These are phyloP conservation scores for Metallyticus violacea DNA, from an alignment of 2,888 invertebrate species.

Conservation along the genomic window DNA sequence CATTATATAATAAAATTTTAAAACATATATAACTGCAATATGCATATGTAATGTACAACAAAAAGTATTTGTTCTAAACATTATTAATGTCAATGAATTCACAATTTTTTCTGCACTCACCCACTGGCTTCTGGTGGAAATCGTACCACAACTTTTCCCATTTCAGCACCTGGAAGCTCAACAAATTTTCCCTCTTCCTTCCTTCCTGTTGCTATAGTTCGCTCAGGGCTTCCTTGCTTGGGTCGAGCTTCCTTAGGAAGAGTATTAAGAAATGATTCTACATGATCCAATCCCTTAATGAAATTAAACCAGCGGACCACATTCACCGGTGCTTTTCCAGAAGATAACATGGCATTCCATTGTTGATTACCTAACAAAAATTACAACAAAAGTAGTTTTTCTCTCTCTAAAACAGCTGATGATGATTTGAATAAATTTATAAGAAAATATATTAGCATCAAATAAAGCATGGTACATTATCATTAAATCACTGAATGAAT, in stretches of 20 bases:
- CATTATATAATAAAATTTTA: no score
- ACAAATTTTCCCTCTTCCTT: slow-evolving; percentile 96
- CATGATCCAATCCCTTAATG: slow-evolving; percentile 45
- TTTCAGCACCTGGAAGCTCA: slow-evolving; percentile 93
- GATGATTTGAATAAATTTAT: no score
- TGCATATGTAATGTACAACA: no score
- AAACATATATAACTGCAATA: no score
- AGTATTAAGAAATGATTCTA: slow-evolving; percentile 55
- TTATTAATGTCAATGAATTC: no score
- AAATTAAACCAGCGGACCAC: slow-evolving; percentile 66
- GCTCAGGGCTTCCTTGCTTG: background rate
- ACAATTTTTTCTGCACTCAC: no score
- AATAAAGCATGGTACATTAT: no score
- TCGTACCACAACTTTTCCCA: slow-evolving; percentile 95
- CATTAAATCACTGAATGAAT: no score
- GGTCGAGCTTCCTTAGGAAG: slow-evolving; percentile 54
- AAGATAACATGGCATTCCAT: slow-evolving; percentile 13
- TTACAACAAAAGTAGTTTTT: background rate
- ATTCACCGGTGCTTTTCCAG: slow-evolving; percentile 51
- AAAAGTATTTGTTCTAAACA: no score
- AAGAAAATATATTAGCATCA: no score
- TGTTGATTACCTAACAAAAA: slow-evolving; percentile 39
- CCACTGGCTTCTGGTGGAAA: slow-evolving; percentile 99
- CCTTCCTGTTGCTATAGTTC: background rate
- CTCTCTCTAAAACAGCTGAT: no score